A percentile compares a stretch with the other conserved stretches of the same genome.
These are phyloP conservation scores for Platorchestia sp. DNA, from an alignment of 1,140 invertebrate species.

Conservation along the genomic window DNA sequence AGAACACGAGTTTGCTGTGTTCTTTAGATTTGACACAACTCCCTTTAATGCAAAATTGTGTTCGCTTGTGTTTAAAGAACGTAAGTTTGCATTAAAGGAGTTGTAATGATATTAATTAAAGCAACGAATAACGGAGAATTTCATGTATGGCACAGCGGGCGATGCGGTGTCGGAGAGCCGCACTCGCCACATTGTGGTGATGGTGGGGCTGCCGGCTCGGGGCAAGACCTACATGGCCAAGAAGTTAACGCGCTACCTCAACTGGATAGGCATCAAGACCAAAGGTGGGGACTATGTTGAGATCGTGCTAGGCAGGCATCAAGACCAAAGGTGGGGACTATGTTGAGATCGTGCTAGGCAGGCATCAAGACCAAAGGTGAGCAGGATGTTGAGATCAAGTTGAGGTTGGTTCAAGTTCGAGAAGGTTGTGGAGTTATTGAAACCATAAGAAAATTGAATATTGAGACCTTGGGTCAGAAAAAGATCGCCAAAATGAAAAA, in stretches of 20 bases:
- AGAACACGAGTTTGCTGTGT: no score
- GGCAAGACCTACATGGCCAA: constrained; percentile 93
- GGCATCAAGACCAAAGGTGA: not conserved
- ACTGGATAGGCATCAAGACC: constrained; percentile 89
- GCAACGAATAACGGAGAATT: no score
- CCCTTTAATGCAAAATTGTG: no score
- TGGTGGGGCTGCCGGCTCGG: constrained; percentile 91
- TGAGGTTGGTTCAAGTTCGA: no score
- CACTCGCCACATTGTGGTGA: constrained; percentile 86
- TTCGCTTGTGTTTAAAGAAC: no score
- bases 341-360: not conserved
- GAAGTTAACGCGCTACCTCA: constrained; percentile 87
- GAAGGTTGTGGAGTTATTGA: no score
- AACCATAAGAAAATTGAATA: no score
- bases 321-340: constrained; percentile 75
- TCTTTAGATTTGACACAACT: no score
- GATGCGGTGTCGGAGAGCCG: constrained; percentile 12
- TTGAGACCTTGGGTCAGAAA: no score
- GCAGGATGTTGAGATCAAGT: not conserved
- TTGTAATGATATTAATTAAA: no score
- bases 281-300: constrained; percentile 77
- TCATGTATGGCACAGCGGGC: not conserved
- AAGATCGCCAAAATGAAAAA: no score
- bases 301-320: not conserved
- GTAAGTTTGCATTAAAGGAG: no score